Conservation (phyloP, 2,888 invertebrate genomes). For the Pantelozetes paolii region DNA sequence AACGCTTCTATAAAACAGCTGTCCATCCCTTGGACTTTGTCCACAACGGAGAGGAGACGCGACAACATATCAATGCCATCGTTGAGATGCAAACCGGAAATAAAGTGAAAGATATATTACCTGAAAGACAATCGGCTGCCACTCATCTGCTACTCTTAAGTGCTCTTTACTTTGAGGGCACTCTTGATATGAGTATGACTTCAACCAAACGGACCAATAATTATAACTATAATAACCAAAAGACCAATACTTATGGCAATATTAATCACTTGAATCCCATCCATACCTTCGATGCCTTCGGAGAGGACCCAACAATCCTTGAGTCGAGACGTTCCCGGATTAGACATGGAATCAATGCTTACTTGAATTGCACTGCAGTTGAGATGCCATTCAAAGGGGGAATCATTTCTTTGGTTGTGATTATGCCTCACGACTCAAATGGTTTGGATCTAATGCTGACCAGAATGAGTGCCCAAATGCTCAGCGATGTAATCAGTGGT, state of each 20-base stretch:
- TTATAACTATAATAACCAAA: not conserved
- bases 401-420: constrained; percentile 46
- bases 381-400: constrained; percentile 48
- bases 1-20: constrained; percentile 48
- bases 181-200: constrained; percentile 42
- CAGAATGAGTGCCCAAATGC: constrained; percentile 47
- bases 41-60: constrained; percentile 47
- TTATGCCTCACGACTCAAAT: constrained; percentile 46
- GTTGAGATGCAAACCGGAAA: constrained; percentile 46
- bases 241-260: constrained; percentile 17
- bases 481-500: constrained; percentile 47
- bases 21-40: constrained; percentile 48
- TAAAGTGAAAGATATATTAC: constrained; percentile 43
- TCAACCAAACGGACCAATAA: constrained; percentile 24
- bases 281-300: constrained; percentile 32
- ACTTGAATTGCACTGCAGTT: constrained; percentile 48
- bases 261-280: constrained; percentile 23
- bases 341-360: constrained; percentile 46
- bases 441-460: constrained; percentile 47
- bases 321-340: constrained; percentile 46
- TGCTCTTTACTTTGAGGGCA: constrained; percentile 46
- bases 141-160: constrained; percentile 47
- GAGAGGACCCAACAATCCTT: constrained; percentile 41
- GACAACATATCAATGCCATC: constrained; percentile 48
- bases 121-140: constrained; percentile 44